Evolutionary conservation across 2,797 vertebrate species (phyloP).

Genomic region (Danio jaintianensis): DNA sequence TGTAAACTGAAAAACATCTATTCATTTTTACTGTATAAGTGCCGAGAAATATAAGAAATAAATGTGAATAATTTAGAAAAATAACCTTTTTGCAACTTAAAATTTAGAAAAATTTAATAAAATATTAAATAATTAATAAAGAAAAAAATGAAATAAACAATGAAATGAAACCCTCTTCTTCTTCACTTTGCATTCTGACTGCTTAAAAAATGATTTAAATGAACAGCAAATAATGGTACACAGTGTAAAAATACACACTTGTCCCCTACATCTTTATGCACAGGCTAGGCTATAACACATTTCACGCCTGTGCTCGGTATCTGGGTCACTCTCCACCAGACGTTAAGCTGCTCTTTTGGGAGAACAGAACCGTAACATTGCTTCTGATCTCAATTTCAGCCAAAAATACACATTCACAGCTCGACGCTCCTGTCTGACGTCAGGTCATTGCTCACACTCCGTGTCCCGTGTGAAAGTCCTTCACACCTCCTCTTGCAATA

Average conservation of each 20-base stretch:
- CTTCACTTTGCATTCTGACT: too few relatives aligned
- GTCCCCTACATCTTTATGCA: not conserved
- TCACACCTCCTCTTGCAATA: slow-evolving; percentile 4
- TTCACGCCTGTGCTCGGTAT: slow-evolving; percentile 15
- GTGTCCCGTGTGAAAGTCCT: not conserved
- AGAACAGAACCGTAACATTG: slow-evolving; percentile 20
- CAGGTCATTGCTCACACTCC: not conserved
- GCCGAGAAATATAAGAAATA: too few relatives aligned
- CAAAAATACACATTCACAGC: slow-evolving; percentile 26
- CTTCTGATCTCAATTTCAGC: slow-evolving; percentile 25
- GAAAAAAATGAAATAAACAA: too few relatives aligned
- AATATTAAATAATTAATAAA: too few relatives aligned
- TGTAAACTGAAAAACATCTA: too few relatives aligned
- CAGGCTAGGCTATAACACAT: not conserved
- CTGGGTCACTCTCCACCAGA: slow-evolving; percentile 31
- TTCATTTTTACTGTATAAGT: too few relatives aligned
- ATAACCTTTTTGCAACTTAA: too few relatives aligned
- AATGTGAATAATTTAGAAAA: too few relatives aligned
- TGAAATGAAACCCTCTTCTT: too few relatives aligned
- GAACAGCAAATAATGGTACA: too few relatives aligned
- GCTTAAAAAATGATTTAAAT: too few relatives aligned
- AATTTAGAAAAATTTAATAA: too few relatives aligned
- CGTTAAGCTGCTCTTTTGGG: slow-evolving; percentile 1
- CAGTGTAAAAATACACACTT: not conserved
- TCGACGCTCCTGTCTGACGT: not conserved